Evolutionary conservation across 2,888 invertebrate genomes (phyloP).

Genomic region (Catocala fraxini): DNA sequence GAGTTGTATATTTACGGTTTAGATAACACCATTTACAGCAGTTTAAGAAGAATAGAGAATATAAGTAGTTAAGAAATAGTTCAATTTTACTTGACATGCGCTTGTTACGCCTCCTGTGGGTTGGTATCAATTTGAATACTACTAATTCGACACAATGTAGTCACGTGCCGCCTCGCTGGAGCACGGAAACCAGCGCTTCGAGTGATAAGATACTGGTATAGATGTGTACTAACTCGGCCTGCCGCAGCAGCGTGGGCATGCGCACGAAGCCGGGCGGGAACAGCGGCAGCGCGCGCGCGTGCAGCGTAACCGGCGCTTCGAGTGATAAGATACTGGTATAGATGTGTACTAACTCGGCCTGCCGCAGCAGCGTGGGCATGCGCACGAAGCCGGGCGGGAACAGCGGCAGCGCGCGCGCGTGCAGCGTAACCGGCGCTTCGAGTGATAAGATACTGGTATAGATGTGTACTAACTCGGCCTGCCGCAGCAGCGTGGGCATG

Average conservation of each 20-base stretch:
- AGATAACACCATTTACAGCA: too few relatives aligned
- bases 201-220: neutral
- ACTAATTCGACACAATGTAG: too few relatives aligned
- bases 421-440: slow-evolving; percentile 78
- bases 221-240: slow-evolving; percentile 76
- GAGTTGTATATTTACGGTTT: too few relatives aligned
- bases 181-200: neutral
- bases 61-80: too few relatives aligned
- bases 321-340: neutral
- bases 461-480: slow-evolving; percentile 76
- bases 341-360: slow-evolving; percentile 76
- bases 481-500: slow-evolving; percentile 84
- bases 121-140: too few relatives aligned
- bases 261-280: slow-evolving; percentile 91
- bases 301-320: slow-evolving; percentile 78
- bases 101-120: too few relatives aligned
- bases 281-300: slow-evolving; percentile 88
- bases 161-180: too few relatives aligned
- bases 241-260: slow-evolving; percentile 84
- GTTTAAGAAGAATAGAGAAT: too few relatives aligned
- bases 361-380: slow-evolving; percentile 84
- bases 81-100: too few relatives aligned
- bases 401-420: slow-evolving; percentile 88
- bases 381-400: slow-evolving; percentile 91
- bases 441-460: neutral